Base-by-base conservation (phyloP, 1,140 invertebrate species). In the Tetramorium parvispinum region DNA sequence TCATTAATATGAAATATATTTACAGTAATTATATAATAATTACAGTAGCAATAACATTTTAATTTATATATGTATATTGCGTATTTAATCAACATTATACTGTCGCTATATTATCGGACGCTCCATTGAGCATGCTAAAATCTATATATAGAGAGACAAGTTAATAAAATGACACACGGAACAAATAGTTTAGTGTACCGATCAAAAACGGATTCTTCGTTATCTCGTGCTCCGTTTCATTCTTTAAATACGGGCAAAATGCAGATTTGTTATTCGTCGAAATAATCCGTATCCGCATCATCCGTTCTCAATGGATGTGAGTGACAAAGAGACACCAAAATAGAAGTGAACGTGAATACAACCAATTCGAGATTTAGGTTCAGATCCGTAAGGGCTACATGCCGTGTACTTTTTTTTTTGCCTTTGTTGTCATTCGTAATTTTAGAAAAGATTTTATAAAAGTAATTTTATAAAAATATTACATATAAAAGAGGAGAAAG, bases 181-280 rank as follows among this genome's bases (percentile, higher is more conserved):
- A 78, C 21, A 65, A 76, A 63, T n/a, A 18, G 18, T 55, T 57
- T 57, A 10, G 53, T 57, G 46, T 86, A 46, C 21, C 79, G 24
- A 86, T 89, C 61, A 78, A 89, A 86, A 89, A 82, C 51, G 76
- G 40, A 55, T 70, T 89, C 43, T 78, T 66, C 13, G 6, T 75
- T 81, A 79, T 87, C 66, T 5, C 8, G 18, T 18, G 18, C 24
- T 46, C 16, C 11, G 43, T 79, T 71, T 86, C 46, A 53, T 43
- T 24, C n/a, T 55, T 24, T 32, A 76, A 63, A 73, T 57, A 71
- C 70, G 32, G 71, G 40, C 88, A 63, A 79, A 85, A 90, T 85
- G 83, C 83, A 88, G 85, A 87, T 90, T 90, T 49, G 75, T 46
- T 73, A 76, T 70, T 81, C 76, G 76, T 85, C 61, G 63, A 85